Conservation (phyloP, 2,113 vertebrate species). For the Microcebus tavaratra region DNA sequence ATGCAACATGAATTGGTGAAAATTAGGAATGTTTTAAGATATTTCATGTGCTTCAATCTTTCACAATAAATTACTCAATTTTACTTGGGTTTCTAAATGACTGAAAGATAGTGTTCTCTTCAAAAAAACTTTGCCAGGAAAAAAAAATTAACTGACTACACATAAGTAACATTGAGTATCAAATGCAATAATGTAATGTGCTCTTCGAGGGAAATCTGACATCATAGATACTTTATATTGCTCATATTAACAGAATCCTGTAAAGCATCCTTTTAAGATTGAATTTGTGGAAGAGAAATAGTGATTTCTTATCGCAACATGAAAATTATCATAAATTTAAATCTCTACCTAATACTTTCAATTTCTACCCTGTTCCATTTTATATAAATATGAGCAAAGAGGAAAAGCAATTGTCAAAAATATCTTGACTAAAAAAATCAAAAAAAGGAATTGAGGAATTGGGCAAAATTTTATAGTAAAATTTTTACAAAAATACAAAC, state of each 20-base stretch:
- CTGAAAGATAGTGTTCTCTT: background rate
- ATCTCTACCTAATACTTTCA: background rate
- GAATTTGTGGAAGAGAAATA: background rate
- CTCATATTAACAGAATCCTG: background rate
- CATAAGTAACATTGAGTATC: background rate
- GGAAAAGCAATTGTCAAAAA: background rate
- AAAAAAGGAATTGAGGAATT: background rate
- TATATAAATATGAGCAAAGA: background rate
- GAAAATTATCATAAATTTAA: background rate
- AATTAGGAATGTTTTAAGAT: background rate
- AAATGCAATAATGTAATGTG: background rate
- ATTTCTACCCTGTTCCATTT: background rate
- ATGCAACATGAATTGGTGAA: background rate
- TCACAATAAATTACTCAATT: background rate
- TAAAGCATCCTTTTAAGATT: background rate
- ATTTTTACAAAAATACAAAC: background rate
- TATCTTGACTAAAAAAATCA: background rate
- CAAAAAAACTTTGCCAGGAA: background rate
- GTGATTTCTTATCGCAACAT: background rate
- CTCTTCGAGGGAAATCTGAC: background rate
- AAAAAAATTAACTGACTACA: background rate
- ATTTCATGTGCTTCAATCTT: background rate
- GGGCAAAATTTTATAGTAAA: background rate
- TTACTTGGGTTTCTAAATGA: background rate
- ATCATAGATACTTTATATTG: background rate